Conservation (phyloP, 2,113 vertebrate species). For the Cyprinodon tularosa region DNA sequence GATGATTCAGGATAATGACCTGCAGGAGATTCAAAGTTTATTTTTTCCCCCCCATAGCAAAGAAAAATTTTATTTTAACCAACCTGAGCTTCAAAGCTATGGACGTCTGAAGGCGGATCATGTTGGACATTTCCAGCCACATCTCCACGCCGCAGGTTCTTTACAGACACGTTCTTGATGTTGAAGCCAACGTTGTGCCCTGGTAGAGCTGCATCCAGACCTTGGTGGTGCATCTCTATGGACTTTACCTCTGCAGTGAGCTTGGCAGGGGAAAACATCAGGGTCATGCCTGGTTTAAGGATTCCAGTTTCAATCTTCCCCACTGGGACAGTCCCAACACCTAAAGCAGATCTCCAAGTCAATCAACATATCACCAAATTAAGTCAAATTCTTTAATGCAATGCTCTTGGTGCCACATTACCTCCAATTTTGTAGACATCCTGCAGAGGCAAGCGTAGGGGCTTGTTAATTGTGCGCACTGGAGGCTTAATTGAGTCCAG, state of each 20-base stretch:
- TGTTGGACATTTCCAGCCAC: conserved; percentile 81
- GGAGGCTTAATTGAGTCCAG: conserved; percentile 80
- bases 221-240: conserved; percentile 79
- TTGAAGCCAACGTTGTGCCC: conserved; percentile 83
- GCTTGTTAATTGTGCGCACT: conserved; percentile 78
- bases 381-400: not conserved
- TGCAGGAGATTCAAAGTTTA: conserved; percentile 8
- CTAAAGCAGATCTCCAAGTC: conserved; percentile 37
- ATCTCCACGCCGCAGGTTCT: conserved; percentile 76
- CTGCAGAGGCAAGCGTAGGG: conserved; percentile 82
- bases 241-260: conserved; percentile 81
- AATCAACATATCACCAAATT: not conserved
- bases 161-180: conserved; percentile 78
- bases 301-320: conserved; percentile 78
- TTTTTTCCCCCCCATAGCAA: accelerated
- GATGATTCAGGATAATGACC: conserved; percentile 86
- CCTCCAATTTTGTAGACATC: conserved; percentile 87
- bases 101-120: conserved; percentile 80
- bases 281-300: conserved; percentile 82
- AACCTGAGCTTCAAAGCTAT: conserved; percentile 80
- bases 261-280: conserved; percentile 78
- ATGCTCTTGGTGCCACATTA: not conserved
- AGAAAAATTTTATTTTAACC: not conserved
- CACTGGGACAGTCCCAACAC: conserved; percentile 76
- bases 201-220: conserved; percentile 72